Base-by-base conservation (phyloP, 1,140 invertebrate species). In the Diplogasteroides magnus region DNA sequence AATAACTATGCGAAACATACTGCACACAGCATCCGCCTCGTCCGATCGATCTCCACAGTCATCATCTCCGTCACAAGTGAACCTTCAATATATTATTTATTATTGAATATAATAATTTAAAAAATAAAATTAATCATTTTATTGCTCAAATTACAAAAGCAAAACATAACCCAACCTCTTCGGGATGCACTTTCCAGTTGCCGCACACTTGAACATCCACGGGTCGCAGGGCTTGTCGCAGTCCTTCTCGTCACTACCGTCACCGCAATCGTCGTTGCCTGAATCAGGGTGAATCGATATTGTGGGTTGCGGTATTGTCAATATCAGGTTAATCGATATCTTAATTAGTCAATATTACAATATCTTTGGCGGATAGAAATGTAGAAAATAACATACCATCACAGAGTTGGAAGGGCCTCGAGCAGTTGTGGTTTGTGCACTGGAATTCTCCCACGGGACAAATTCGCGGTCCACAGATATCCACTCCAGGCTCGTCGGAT, bases 371-470 rank as follows among this genome's bases (percentile, higher is more conserved):
- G n/a, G n/a, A n/a, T n/a, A n/a, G n/a, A n/a, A n/a, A n/a, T n/a
- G n/a, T n/a, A n/a, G n/a, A n/a, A n/a, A n/a, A n/a, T n/a, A n/a
- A 14, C 64, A 13, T n/a, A 68, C 66, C 92, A 82, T 97, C 94
- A 80, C 94, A 98, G 32, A 97, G 90, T 0, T 91, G 91, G 0
- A 93, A 91, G 1, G 91, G 91, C 0, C 91, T 89, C 0, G 92
- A 93, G 79, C 94, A 97, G 79, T 96, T 94, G 0, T 89, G 89
- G 82, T 96, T 96, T 31, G 88, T 88, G 82, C 94, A 97, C 79
- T 96, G 93, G 88, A 95, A 97, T 19, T 91, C 90, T 28, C 93
- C 93, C 0, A 91, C 88, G 0, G 81, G 77, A 65, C 80, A 82
- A 61, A 83, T 81, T 14, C 83, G 61, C 87, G 87, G 74, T 89